A percentile compares a stretch with the other conserved stretches of the same genome.
These are phyloP conservation scores for Centrocercus urophasianus DNA, from an alignment of 2,113 vertebrate genomes.

Conservation along the genomic window DNA sequence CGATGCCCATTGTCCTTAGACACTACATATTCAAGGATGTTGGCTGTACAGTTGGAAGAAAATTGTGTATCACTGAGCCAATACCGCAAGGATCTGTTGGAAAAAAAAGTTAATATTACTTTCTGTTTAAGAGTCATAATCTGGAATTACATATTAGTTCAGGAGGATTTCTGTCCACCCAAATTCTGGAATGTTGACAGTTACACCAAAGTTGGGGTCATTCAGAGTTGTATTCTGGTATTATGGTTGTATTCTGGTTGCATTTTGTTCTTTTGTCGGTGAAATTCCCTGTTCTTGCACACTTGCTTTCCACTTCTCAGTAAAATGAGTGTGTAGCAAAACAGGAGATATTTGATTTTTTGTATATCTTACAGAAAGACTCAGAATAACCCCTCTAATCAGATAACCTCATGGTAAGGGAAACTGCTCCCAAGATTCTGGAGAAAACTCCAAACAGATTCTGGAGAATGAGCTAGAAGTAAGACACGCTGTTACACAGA, in stretches of 20 bases:
- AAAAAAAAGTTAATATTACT: conserved; percentile 1
- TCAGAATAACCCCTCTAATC: neutral
- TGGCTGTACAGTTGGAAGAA: conserved; percentile 24
- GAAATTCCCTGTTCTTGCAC: neutral
- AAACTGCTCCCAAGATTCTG: neutral
- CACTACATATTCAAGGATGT: conserved; percentile 47
- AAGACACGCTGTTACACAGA: neutral
- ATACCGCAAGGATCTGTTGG: conserved; percentile 76
- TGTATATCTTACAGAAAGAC: neutral
- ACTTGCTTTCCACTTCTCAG: neutral
- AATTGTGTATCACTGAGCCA: conserved; percentile 29
- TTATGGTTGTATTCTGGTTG: neutral
- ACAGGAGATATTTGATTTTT: neutral
- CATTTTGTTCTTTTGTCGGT: neutral
- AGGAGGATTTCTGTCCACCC: neutral
- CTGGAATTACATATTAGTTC: neutral
- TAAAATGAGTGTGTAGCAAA: neutral
- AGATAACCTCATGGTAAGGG: neutral
- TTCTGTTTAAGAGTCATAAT: neutral
- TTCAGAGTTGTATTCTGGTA: neutral
- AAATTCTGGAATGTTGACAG: neutral
- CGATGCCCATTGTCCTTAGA: conserved; percentile 70
- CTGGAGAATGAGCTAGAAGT: neutral
- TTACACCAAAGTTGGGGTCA: neutral
- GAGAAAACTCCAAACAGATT: neutral